These are phyloP conservation scores for Teleopsis dalmanni DNA, from an alignment of 1,140 invertebrate genomes.

Conservation along the genomic window DNA sequence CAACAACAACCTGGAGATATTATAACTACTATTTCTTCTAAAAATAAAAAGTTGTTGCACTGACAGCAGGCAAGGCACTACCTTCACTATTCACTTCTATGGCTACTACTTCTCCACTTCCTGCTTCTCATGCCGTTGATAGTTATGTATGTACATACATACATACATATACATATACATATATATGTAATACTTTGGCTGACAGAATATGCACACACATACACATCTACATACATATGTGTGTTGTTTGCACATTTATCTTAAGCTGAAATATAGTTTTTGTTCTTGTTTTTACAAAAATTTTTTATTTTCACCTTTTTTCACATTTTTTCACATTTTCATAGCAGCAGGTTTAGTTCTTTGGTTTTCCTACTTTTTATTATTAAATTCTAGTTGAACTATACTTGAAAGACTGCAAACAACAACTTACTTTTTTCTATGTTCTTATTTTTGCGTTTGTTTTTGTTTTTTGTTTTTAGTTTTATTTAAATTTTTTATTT, in stretches of 20 bases:
- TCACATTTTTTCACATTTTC: not conserved
- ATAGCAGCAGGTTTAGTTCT: no score
- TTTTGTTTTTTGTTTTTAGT: conserved; percentile 1
- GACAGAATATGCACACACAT: not conserved
- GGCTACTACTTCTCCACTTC: no score
- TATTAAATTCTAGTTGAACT: no score
- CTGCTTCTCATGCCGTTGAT: no score
- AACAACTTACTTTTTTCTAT: not conserved
- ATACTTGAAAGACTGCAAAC: no score
- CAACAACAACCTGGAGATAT: not conserved
- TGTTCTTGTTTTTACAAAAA: not conserved
- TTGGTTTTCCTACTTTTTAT: no score
- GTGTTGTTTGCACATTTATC: not conserved
- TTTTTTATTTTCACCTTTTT: not conserved
- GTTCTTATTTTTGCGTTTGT: not conserved
- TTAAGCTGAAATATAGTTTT: not conserved
- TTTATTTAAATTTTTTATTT: not conserved
- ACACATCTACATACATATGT: not conserved
- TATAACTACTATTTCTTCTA: not conserved
- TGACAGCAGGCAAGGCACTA: not conserved
- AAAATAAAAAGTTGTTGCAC: not conserved
- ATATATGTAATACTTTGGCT: not conserved
- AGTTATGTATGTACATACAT: not conserved
- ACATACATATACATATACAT: not conserved
- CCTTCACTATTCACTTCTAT: no score